Conservation (phyloP, 2,797 vertebrate species). For the Diplodus puntazzo region DNA sequence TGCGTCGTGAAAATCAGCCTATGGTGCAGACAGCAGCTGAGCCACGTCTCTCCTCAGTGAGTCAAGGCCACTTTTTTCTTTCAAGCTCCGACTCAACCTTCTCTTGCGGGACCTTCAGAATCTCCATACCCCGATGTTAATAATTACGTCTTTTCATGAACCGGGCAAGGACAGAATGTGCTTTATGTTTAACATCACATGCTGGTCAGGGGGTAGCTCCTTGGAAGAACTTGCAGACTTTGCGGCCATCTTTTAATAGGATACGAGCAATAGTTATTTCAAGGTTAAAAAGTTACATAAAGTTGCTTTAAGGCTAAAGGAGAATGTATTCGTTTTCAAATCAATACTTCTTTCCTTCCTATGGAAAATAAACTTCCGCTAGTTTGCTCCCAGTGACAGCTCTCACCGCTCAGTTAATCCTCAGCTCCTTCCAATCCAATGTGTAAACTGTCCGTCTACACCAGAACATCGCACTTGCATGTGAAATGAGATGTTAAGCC, state of each 20-base stretch:
- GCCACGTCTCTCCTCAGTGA: slow-evolving; percentile 8
- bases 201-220: neutral
- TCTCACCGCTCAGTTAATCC: slow-evolving; percentile 48
- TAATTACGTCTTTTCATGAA: slow-evolving; percentile 35
- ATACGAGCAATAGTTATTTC: too few species aligned
- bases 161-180: slow-evolving; percentile 15
- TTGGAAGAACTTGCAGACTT: neutral
- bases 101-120: slow-evolving; percentile 20
- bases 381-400: slow-evolving; percentile 27
- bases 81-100: slow-evolving; percentile 22
- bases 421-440: slow-evolving; percentile 40
- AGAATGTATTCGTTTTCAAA: neutral
- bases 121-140: slow-evolving; percentile 11
- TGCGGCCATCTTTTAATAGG: too few species aligned
- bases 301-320: neutral
- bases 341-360: neutral
- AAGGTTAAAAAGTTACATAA: too few species aligned
- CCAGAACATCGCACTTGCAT: slow-evolving; percentile 58
- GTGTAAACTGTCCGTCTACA: slow-evolving; percentile 38
- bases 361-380: neutral
- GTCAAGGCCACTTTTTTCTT: slow-evolving; percentile 17
- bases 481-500: slow-evolving; percentile 72
- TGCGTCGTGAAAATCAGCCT: slow-evolving; percentile 47
- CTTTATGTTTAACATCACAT: neutral
- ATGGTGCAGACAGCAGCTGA: slow-evolving; percentile 11